phyloP scores from a whole-genome alignment of 2,888 invertebrate species.

The Agrochola litura region DNA sequence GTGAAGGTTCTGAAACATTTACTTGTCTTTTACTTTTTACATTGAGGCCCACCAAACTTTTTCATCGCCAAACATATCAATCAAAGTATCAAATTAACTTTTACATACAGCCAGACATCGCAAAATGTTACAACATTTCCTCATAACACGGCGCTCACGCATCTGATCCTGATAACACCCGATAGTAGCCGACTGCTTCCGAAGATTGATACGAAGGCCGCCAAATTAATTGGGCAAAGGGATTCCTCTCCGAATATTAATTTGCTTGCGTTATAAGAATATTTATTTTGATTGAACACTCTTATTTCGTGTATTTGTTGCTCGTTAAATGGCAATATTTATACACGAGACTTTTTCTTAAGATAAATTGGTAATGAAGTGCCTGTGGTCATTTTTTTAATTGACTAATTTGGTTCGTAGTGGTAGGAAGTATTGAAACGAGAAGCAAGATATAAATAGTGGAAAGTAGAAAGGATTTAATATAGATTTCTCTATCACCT shows the following conservation, averaged over 20 bases:
- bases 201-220: constrained; percentile 57
- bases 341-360: constrained; percentile 45
- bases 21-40: background rate
- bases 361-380: constrained; percentile 23
- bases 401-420: constrained; percentile 16
- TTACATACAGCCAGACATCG: background rate
- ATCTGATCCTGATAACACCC: constrained; percentile 33
- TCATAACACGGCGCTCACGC: constrained; percentile 40
- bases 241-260: constrained; percentile 57
- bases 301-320: constrained; percentile 56
- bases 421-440: background rate
- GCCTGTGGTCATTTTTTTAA: constrained; percentile 9
- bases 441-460: background rate
- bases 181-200: constrained; percentile 44
- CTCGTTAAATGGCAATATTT: constrained; percentile 48
- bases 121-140: constrained; percentile 38
- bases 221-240: constrained; percentile 61
- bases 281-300: constrained; percentile 65
- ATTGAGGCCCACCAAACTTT: background rate
- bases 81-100: constrained; percentile 17
- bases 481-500: background rate
- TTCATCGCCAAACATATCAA: background rate
- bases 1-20: background rate
- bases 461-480: background rate
- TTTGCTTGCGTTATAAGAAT: constrained; percentile 56